phyloP scores from a whole-genome alignment of 2,888 invertebrate genomes.

The Pterostichus madidus region DNA sequence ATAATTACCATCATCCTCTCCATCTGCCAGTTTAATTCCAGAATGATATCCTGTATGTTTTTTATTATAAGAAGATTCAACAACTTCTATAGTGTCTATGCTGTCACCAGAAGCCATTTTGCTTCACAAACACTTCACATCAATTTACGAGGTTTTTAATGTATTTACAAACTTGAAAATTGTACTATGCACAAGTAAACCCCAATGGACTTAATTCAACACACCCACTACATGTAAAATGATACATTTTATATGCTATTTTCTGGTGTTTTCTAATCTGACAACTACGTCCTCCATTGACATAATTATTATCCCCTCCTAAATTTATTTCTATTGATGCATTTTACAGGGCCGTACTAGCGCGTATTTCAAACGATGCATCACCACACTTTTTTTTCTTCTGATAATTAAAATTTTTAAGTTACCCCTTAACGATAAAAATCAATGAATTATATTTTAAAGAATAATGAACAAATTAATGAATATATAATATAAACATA shows the following conservation, averaged over 20 bases:
- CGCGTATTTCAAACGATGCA: not conserved
- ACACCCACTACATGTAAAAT: constrained; percentile 46
- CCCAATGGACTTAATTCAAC: constrained; percentile 43
- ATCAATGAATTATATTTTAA: too few species aligned
- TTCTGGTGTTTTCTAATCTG: constrained; percentile 71
- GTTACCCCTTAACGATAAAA: too few species aligned
- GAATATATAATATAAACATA: too few species aligned
- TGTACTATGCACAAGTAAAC: constrained; percentile 60
- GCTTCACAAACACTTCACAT: constrained; percentile 66
- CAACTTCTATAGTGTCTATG: constrained; percentile 87
- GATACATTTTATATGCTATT: constrained; percentile 63
- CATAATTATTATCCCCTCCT: constrained; percentile 74
- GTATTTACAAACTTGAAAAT: constrained; percentile 34
- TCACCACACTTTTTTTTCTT: too few species aligned
- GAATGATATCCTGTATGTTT: constrained; percentile 81
- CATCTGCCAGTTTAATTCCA: constrained; percentile 80
- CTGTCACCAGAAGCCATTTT: constrained; percentile 92
- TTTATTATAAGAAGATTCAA: constrained; percentile 83
- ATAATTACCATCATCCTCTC: constrained; percentile 81
- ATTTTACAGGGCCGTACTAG: constrained; percentile 54
- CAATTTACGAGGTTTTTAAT: constrained; percentile 2
- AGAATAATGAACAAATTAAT: not conserved
- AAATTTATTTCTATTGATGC: constrained; percentile 61
- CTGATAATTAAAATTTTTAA: too few species aligned
- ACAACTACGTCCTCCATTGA: constrained; percentile 74